Evolutionary conservation across 2,113 vertebrate genomes (phyloP), one percentile per base, ranked within the genome.

Genomic region (Psophia crepitans): DNA sequence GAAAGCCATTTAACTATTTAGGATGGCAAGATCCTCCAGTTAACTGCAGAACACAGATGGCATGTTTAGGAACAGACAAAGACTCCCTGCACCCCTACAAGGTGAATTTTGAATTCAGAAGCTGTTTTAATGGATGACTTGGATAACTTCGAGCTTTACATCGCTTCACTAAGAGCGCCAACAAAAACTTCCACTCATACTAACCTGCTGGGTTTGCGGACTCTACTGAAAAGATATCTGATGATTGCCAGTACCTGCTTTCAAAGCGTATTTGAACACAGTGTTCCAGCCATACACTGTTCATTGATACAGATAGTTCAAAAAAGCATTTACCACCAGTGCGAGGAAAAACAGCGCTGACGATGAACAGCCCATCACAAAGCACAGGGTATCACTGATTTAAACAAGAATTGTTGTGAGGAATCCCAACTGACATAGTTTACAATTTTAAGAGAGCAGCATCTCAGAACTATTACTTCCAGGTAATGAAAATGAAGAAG

Each of bases 151-250:
- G 46, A 90, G 49, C 37, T 54, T 78, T 39, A 61, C 18, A 57
- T 16, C 16, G 86, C 79, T 48, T 74, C 41, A 65, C 8, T 27
- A 76, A 61, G n/a, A 86, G 21, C 61, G 65, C 28, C 32, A 77
- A 23, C 20, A 73, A 48, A 33, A 84, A 51, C 19, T 54, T 23
- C 21, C 16, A 7, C n/a, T 71, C 57, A 32, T 32, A 63, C 17
- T 54, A 64, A 71, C 33, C 2, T 0, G 4, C 9, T 17, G 3
- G 14, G 32, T 4, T 13, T 30, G 15, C 6, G 3, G 43, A n/a
- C 51, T 74, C 32, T 35, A n/a, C 56, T 37, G 19, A 58, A 58
- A 46, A 85, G 33, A 9, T 14, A 81, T 11, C 33, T 41, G 51
- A 16, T 61, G 33, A 69, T 4, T 30, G 17, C 28, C 37, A 74